phyloP scores from a whole-genome alignment of 2,888 invertebrate species.

The Homarus gammarus region DNA sequence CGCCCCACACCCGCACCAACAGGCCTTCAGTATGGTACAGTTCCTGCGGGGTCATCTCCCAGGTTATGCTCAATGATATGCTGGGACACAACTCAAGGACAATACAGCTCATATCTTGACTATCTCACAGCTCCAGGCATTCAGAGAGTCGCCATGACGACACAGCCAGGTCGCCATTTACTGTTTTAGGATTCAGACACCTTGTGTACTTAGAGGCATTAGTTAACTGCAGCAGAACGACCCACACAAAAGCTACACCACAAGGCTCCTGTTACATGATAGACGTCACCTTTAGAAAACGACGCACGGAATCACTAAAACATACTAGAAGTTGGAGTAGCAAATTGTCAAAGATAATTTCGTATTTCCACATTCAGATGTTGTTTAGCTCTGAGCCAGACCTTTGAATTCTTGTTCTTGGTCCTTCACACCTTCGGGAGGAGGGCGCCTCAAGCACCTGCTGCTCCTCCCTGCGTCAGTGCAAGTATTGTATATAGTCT shows the following conservation, averaged over 20 bases:
- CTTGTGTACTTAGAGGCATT: neutral
- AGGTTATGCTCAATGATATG: constrained; percentile 51
- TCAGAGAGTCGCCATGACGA: neutral
- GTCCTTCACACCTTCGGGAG: neutral
- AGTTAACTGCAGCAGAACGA: neutral
- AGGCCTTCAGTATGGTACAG: constrained; percentile 73
- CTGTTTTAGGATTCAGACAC: neutral
- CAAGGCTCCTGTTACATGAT: no score
- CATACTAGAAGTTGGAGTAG: no score
- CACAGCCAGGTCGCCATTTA: neutral
- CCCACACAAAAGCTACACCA: no score
- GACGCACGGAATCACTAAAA: no score
- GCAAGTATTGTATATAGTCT: neutral
- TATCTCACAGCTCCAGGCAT: neutral
- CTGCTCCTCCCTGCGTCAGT: neutral
- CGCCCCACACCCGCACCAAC: constrained; percentile 62
- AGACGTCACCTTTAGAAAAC: no score
- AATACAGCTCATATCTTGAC: neutral
- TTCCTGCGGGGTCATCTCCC: constrained; percentile 73
- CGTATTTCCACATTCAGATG: no score
- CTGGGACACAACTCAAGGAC: neutral
- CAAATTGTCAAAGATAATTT: no score
- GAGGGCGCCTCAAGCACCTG: neutral
- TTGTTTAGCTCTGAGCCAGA: neutral
- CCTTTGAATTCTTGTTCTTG: neutral